Evolutionary conservation across 2,797 vertebrate genomes (phyloP).

Genomic region (Coranthus polyacanthus): DNA sequence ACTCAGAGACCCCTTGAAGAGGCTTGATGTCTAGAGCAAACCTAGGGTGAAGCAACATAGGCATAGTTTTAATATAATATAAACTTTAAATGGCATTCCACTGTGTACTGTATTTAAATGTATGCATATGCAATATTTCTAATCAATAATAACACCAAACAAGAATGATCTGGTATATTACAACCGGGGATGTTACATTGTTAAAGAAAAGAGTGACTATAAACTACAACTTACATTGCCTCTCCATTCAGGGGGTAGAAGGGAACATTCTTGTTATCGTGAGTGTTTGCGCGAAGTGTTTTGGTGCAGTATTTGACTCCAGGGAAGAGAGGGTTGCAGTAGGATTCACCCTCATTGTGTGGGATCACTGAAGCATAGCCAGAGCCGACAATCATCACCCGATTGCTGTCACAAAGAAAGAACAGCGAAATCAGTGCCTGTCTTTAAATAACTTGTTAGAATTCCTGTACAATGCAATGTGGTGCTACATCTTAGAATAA

Average conservation of each 20-base stretch:
- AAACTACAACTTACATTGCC: conserved; percentile 80
- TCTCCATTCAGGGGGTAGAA: conserved; percentile 90
- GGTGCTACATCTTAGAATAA: no score
- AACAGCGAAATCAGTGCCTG: conserved; percentile 23
- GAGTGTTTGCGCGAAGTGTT: conserved; percentile 67
- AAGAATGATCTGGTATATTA: neutral
- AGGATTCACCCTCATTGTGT: conserved; percentile 60
- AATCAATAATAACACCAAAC: no score
- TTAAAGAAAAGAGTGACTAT: conserved; percentile 4
- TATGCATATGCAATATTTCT: no score
- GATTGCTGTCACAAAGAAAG: conserved; percentile 84
- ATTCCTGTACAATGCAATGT: no score
- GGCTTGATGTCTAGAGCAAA: conserved; percentile 87
- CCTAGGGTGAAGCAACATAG: conserved; percentile 69
- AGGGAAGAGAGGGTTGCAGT: conserved; percentile 84
- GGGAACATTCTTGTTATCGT: conserved; percentile 74
- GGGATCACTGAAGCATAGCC: conserved; percentile 78
- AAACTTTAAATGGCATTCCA: neutral
- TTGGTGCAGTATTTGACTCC: conserved; percentile 87
- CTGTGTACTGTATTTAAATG: neutral
- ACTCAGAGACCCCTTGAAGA: conserved; percentile 85
- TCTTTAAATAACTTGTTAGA: neutral
- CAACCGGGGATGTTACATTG: neutral
- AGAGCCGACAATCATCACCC: conserved; percentile 82
- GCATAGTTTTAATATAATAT: neutral